Percentiles rank a stretch among this genome's conserved stretches.
phyloP scores from a whole-genome alignment of 2,797 vertebrate species.

The Cynopterus sphinx region DNA sequence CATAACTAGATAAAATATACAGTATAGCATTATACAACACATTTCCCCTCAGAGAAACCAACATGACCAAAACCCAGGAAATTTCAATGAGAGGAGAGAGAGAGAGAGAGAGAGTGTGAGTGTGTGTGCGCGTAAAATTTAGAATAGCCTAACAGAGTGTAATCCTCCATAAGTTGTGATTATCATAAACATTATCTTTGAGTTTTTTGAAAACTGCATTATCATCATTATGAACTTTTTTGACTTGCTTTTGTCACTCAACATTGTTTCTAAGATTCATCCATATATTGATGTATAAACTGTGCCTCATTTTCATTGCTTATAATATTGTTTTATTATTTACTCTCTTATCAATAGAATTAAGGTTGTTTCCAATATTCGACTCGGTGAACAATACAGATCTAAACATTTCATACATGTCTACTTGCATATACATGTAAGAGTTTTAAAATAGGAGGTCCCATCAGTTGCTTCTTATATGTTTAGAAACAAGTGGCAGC shows the following conservation, averaged over 20 bases:
- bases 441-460: background rate
- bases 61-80: constrained; percentile 1
- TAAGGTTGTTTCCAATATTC: background rate
- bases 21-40: background rate
- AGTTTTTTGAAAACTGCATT: background rate
- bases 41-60: constrained; percentile 12
- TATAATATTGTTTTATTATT: background rate
- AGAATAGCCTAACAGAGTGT: background rate
- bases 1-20: background rate
- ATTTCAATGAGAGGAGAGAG: constrained; percentile 19
- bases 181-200: background rate
- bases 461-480: background rate
- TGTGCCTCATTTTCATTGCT: background rate
- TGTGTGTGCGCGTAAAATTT: background rate
- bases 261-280: background rate
- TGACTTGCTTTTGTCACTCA: background rate
- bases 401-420: background rate
- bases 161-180: background rate
- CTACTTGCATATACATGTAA: background rate
- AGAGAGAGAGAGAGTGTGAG: background rate
- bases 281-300: background rate
- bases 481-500: background rate
- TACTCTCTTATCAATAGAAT: background rate
- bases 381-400: background rate
- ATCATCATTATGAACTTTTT: background rate